These are phyloP conservation scores for Caloenas nicobarica DNA, from an alignment of 2,113 vertebrate genomes.

Conservation along the genomic window DNA sequence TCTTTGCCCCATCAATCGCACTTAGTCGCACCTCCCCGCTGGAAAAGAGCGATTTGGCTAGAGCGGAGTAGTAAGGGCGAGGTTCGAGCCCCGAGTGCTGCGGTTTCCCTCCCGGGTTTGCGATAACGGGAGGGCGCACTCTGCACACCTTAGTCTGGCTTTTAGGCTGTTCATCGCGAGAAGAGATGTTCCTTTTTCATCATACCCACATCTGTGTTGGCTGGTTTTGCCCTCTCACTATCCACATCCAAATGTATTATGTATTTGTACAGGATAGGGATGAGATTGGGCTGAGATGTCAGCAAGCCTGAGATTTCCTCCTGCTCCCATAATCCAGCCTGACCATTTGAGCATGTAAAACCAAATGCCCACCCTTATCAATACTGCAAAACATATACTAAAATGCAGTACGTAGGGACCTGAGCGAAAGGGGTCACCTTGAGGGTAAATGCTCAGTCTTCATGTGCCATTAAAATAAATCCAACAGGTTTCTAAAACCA, in stretches of 20 bases:
- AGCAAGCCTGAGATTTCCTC: background rate
- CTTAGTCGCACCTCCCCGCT: fast-evolving
- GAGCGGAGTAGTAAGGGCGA: fast-evolving
- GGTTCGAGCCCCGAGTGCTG: background rate
- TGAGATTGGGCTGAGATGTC: fast-evolving
- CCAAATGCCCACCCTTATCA: too few relatives aligned
- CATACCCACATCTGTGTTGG: background rate
- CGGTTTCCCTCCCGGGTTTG: too few relatives aligned
- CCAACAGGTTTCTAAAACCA: background rate
- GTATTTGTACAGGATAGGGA: background rate
- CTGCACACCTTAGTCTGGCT: background rate
- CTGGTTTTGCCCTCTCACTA: background rate
- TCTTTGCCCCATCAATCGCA: background rate
- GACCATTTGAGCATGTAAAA: fast-evolving
- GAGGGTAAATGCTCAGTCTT: background rate
- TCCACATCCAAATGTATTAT: fast-evolving
- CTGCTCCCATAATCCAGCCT: background rate
- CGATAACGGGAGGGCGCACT: fast-evolving
- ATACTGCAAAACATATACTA: background rate
- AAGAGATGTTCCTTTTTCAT: too few relatives aligned
- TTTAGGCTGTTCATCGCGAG: background rate
- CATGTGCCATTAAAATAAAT: background rate
- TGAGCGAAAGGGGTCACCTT: background rate
- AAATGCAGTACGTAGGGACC: fast-evolving
- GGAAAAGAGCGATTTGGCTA: too few relatives aligned